phyloP scores from a whole-genome alignment of 37 sponge, comb jelly and placozoan species.

The Beroe ovata region DNA sequence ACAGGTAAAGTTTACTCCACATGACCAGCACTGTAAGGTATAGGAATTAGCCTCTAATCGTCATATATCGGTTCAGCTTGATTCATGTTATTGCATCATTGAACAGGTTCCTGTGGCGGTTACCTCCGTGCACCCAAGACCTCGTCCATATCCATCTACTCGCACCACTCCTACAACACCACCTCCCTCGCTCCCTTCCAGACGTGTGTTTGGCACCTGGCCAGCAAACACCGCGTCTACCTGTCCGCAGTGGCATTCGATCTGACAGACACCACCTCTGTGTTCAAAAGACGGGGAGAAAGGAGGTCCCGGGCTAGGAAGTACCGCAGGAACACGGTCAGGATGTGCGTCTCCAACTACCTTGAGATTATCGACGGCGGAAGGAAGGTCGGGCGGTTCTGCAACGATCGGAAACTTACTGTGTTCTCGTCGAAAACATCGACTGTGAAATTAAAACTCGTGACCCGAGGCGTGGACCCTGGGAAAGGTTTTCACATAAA shows the following conservation, averaged over 20 bases:
- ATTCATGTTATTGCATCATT: too few relatives aligned
- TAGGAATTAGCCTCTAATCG: too few relatives aligned
- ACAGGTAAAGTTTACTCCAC: too few relatives aligned
- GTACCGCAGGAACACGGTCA: background rate
- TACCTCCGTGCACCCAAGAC: background rate
- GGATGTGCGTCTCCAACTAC: background rate
- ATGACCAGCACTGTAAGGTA: too few relatives aligned
- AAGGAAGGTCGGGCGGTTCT: conserved; percentile 21
- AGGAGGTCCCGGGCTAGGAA: background rate
- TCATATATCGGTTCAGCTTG: too few relatives aligned
- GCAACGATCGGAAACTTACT: conserved; percentile 7
- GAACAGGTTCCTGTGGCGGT: conserved; percentile 36
- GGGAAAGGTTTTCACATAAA: conserved; percentile 60
- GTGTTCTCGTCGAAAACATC: background rate
- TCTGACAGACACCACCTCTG: background rate
- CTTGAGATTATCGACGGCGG: conserved; percentile 31
- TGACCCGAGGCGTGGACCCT: background rate
- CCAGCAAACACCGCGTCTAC: background rate
- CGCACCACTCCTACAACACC: conserved; percentile 23
- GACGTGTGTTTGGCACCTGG: background rate
- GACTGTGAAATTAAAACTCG: conserved; percentile 22
- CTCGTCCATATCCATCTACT: conserved; percentile 9
- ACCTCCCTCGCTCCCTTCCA: conserved; percentile 27
- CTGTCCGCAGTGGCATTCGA: background rate
- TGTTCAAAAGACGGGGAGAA: background rate